phyloP scores from a whole-genome alignment of 2,888 invertebrate genomes.

The Dasysyrphus albostriatus region DNA sequence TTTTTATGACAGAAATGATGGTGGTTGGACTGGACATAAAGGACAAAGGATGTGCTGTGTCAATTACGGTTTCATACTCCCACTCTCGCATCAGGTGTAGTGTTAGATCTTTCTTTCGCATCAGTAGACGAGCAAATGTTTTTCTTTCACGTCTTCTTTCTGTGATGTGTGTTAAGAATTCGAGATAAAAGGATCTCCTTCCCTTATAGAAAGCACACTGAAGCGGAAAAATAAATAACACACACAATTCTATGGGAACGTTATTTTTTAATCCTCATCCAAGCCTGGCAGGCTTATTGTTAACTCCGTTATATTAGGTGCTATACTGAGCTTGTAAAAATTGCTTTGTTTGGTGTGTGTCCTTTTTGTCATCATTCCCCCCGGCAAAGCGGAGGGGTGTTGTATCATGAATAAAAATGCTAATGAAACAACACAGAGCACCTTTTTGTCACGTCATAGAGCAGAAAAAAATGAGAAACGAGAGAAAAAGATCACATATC shows the following conservation, averaged over 20 bases:
- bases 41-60: slow-evolving; percentile 69
- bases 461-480: not conserved
- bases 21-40: slow-evolving; percentile 30
- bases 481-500: slow-evolving; percentile 50
- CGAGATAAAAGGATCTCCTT: slow-evolving; percentile 42
- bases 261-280: slow-evolving; percentile 71
- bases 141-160: slow-evolving; percentile 35
- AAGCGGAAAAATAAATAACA: slow-evolving; percentile 72
- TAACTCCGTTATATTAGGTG: slow-evolving; percentile 59
- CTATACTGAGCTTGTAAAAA: slow-evolving; percentile 52
- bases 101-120: slow-evolving; percentile 61
- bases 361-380: slow-evolving; percentile 16
- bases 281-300: slow-evolving; percentile 53
- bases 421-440: slow-evolving; percentile 66
- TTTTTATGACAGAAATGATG: slow-evolving; percentile 57
- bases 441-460: slow-evolving; percentile 60
- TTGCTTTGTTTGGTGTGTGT: slow-evolving; percentile 44
- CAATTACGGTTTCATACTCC: slow-evolving; percentile 38
- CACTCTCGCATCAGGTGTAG: slow-evolving; percentile 28
- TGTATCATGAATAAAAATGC: slow-evolving; percentile 49
- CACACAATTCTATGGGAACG: slow-evolving; percentile 25
- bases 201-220: slow-evolving; percentile 56
- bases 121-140: slow-evolving; percentile 58
- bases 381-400: not conserved
- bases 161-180: slow-evolving; percentile 18